Conservation (phyloP, 2,888 invertebrate genomes). For the Atherix ibis region DNA sequence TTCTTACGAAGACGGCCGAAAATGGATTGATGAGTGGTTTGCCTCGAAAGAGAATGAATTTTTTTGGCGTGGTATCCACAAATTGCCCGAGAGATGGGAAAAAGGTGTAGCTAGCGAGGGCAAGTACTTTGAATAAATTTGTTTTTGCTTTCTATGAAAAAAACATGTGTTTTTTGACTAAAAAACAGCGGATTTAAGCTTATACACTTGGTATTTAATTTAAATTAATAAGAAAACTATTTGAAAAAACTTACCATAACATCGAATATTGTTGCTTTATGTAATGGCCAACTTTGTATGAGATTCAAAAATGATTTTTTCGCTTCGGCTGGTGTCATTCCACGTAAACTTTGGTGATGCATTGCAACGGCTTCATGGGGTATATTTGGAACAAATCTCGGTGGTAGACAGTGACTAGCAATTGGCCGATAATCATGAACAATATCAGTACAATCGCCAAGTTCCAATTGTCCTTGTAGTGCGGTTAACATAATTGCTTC, state of each 20-base stretch:
- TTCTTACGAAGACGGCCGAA: no score
- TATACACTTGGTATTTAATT: not conserved
- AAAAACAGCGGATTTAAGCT: no score
- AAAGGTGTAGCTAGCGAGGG: no score
- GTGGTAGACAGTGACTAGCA: slow-evolving; percentile 67
- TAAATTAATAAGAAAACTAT: not conserved
- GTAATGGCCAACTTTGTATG: slow-evolving; percentile 85
- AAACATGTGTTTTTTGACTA: no score
- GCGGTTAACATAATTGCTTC: slow-evolving; percentile 93
- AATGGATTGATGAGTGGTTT: no score
- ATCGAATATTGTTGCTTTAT: slow-evolving; percentile 85
- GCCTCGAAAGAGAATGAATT: no score
- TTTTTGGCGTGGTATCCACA: no score
- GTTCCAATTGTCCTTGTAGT: slow-evolving; percentile 81
- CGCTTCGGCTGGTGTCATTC: slow-evolving; percentile 72
- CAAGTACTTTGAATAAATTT: no score
- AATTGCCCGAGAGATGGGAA: no score
- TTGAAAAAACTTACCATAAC: slow-evolving; percentile 55
- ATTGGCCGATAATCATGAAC: slow-evolving; percentile 50
- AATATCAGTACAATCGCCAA: slow-evolving; percentile 63
- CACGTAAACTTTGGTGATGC: slow-evolving; percentile 79
- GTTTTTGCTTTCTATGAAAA: no score
- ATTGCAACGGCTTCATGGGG: slow-evolving; percentile 73
- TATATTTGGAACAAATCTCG: slow-evolving; percentile 60
- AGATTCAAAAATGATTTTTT: slow-evolving; percentile 86